Evolutionary conservation across 2,113 vertebrate genomes (phyloP).

Genomic region (Tachysurus fulvidraco): DNA sequence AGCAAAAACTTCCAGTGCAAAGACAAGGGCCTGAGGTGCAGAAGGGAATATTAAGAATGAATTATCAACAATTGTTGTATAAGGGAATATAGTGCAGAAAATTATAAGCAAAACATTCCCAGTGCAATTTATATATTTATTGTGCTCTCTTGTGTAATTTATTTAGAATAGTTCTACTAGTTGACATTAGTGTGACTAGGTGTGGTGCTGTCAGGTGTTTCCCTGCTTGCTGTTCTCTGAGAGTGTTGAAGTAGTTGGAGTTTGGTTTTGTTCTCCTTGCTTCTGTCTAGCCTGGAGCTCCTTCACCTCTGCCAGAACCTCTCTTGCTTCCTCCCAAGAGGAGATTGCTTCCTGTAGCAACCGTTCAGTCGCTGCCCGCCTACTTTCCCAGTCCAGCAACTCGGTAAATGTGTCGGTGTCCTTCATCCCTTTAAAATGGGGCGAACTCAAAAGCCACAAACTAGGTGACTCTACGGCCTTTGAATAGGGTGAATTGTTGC

Average conservation of each 20-base stretch:
- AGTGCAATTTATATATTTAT: constrained; percentile 33
- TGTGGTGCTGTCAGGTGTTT: constrained; percentile 30
- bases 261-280: constrained; percentile 77
- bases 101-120: constrained; percentile 15
- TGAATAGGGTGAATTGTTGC: constrained; percentile 40
- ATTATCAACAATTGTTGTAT: constrained; percentile 14
- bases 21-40: constrained; percentile 41
- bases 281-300: constrained; percentile 85
- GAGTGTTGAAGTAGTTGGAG: constrained; percentile 17
- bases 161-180: constrained; percentile 20
- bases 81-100: constrained; percentile 17
- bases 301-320: constrained; percentile 89
- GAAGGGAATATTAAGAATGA: constrained; percentile 25
- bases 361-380: constrained; percentile 82
- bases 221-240: constrained; percentile 18
- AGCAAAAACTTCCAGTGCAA: constrained; percentile 46
- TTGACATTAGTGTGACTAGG: constrained; percentile 19
- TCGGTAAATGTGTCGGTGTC: constrained; percentile 68
- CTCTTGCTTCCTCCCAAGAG: constrained; percentile 89
- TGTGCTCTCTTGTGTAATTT: constrained; percentile 36
- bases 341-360: constrained; percentile 88
- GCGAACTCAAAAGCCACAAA: constrained; percentile 36
- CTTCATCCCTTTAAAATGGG: constrained; percentile 54
- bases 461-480: constrained; percentile 47
- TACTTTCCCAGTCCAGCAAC: constrained; percentile 71